A percentile compares a stretch with the other conserved stretches of the same genome.
These are phyloP conservation scores for Pseudomyrmex flavicornis DNA, from an alignment of 1,140 invertebrate species.

Conservation along the genomic window DNA sequence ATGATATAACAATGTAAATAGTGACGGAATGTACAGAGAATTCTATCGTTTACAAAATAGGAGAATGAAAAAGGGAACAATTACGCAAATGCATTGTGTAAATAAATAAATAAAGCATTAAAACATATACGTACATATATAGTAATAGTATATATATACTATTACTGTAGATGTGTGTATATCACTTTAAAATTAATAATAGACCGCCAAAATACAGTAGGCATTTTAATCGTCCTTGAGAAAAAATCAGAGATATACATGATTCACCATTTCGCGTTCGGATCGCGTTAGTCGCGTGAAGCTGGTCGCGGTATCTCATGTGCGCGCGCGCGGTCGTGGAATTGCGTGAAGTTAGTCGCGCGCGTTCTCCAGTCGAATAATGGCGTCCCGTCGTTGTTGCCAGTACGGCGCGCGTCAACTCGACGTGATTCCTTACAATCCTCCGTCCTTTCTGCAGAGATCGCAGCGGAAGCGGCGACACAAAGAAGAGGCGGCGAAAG, in stretches of 20 bases:
- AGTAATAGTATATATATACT: too few relatives aligned
- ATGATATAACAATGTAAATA: constrained; percentile 15
- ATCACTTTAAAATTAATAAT: too few relatives aligned
- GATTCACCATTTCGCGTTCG: background rate
- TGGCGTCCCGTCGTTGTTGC: background rate
- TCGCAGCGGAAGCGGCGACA: constrained; percentile 60
- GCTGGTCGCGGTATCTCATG: background rate
- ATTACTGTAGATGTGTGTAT: too few relatives aligned
- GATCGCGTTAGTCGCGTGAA: background rate
- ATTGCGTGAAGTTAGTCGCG: background rate
- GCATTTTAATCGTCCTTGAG: too few relatives aligned
- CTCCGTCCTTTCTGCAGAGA: constrained; percentile 62
- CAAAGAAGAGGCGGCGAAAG: constrained; percentile 25
- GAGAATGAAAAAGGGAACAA: background rate
- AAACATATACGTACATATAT: too few relatives aligned
- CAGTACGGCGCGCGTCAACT: constrained; percentile 40
- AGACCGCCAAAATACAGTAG: too few relatives aligned
- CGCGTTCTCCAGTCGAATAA: background rate
- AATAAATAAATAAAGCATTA: background rate
- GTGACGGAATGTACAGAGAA: background rate
- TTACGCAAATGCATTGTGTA: background rate
- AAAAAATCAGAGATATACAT: too few relatives aligned
- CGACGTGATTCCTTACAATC: constrained; percentile 35
- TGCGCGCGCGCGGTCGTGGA: background rate
- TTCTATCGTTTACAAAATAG: background rate